Base-by-base conservation (phyloP, 2,888 invertebrate genomes). In the Idaea biselata region DNA sequence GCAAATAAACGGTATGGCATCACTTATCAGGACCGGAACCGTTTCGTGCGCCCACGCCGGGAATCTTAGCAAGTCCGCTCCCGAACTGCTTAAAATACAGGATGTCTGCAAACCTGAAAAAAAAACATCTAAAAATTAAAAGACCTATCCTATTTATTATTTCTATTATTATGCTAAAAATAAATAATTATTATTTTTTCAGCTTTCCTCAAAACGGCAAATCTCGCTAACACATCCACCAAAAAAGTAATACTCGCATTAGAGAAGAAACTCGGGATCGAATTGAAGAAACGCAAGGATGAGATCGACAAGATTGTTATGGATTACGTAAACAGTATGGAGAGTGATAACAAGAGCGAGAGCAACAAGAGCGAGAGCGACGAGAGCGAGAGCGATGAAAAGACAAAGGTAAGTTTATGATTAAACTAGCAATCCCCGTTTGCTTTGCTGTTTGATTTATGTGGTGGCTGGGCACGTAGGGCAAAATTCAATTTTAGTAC, bases 251-350 rank as follows among this genome's bases (percentile, higher is more conserved):
- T 98, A 58, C 95, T 96, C 82, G 95, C 96, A 79, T 90, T 99
- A 70, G 97, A 98, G 84, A 95, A 96, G 73, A 96, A 96, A 76
- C 93, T 98, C 8, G 95, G 95, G 54, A 93, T 95, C 60, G 97
- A 97, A 74, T 92, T 99, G 58, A 90, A 95, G 7, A 94, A 87
- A 59, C 96, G 97, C 77, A 97, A 97, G 87, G 96, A 96, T 81
- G 95, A 97, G 84, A 96, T 98, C n/a, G 97, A 98, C 82, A 94
- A 95, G 73, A 90, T 98, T 67, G 97, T 98, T 7, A 96, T 97
- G 96, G 96, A 97, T 71, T 95, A 95, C 75, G 94, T 94, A 14
- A 86, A 89, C 71, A 81, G 73, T 60, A 77, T 85, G 71, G 80
- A 78, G 80, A 76, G 80, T 82, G 82, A 2, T 81, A 89, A 4